Conservation (phyloP, 2,113 vertebrate species). For the Thalassoma bifasciatum region DNA sequence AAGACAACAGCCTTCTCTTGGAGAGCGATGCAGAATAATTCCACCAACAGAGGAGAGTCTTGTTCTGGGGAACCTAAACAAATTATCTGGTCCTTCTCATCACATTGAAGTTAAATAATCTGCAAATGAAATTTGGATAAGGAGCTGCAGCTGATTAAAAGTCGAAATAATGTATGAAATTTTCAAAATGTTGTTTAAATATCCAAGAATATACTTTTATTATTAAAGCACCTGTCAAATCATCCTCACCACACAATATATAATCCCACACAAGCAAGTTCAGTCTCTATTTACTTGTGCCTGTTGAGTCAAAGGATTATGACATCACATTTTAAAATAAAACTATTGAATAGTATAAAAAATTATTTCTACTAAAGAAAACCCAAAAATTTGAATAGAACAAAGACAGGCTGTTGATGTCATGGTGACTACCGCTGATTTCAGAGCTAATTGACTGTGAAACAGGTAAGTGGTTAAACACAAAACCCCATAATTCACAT, state of each 20-base stretch:
- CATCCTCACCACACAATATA: background rate
- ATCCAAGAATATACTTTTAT: no score
- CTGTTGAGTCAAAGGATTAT: background rate
- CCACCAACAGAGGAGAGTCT: conserved; percentile 3
- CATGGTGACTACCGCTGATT: background rate
- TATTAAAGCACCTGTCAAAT: no score
- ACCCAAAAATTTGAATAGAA: background rate
- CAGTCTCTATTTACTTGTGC: background rate
- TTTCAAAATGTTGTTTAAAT: no score
- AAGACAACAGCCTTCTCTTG: conserved; percentile 40
- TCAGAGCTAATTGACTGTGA: background rate
- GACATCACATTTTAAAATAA: background rate
- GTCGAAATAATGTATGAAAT: no score
- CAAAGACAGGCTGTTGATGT: background rate
- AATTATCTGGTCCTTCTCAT: conserved; percentile 19
- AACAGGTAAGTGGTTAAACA: background rate
- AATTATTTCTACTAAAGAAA: no score
- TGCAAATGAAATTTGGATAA: background rate
- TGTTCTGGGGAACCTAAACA: background rate
- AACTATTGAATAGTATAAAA: background rate
- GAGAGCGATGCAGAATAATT: conserved; percentile 13
- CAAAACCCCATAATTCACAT: conserved; percentile 11
- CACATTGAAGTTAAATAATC: background rate
- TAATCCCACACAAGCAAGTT: background rate
- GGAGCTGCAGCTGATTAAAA: background rate